Evolutionary conservation across 2,113 vertebrate genomes (phyloP), one percentile per base, ranked within the genome.

Genomic region (Platichthys flesus): DNA sequence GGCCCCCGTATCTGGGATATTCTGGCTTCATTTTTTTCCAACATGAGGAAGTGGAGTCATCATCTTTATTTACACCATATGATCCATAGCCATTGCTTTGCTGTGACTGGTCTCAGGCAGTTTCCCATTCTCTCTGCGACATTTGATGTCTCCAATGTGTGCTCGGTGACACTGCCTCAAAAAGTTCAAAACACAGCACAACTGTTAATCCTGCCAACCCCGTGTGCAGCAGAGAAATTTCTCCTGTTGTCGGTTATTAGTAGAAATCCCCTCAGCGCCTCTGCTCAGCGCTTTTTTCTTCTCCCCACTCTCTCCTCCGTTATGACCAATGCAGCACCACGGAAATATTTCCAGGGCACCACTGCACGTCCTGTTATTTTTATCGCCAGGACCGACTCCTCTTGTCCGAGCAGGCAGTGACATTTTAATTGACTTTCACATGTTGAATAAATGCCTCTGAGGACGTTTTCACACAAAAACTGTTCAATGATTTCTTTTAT

Each of bases 361-460:
- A 15, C 1, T 0, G 0, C 42, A 9, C 8, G 0, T 45, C 70
- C 37, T 63, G 13, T 57, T 51, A 21, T 69, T 5, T 49, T 57
- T 35, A 42, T 67, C 9, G 3, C 28, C 16, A 14, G 24, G n/a
- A 54, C 59, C 59, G 52, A 72, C 51, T 59, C 31, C 12, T 37
- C 45, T 65, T 60, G 47, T 64, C 52, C 57, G 68, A 57, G 63
- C 23, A 81, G 42, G 40, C 26, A 21, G 64, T 80, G 0, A 5
- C 1, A 24, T 42, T 67, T 67, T 45, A 67, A 60, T 56, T 61
- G 7, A 35, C 59, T 74, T 65, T 45, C 52, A 52, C 37, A 42
- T 42, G 15, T 74, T 42, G 13, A 70, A 51, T 16, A 5, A 42
- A 51, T 40, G 4, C 9, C 40, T 42, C 40, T 42, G 9, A 74